Conservation (phyloP, 2,888 invertebrate genomes). For the Xylota segnis region DNA sequence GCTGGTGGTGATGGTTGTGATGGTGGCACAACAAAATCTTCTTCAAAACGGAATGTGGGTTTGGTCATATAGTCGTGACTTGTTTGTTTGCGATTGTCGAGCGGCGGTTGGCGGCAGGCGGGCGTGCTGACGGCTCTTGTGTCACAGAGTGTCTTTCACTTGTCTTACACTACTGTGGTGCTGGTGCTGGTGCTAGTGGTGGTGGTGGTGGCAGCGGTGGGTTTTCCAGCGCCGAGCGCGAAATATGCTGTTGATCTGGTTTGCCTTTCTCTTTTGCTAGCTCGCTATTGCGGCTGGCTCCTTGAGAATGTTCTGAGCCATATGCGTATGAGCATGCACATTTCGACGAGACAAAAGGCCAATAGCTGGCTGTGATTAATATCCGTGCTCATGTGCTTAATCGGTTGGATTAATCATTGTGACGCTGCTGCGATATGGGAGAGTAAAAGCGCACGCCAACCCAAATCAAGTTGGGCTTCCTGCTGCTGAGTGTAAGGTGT, state of each 20-base stretch:
- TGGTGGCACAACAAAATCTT: conserved; percentile 59
- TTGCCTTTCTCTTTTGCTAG: conserved; percentile 74
- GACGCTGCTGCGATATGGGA: conserved; percentile 49
- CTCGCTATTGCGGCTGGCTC: conserved; percentile 42
- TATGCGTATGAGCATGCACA: conserved; percentile 25
- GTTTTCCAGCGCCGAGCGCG: conserved; percentile 58
- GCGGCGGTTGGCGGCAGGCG: conserved; percentile 61
- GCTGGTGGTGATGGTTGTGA: not conserved
- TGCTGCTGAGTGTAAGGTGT: conserved; percentile 36
- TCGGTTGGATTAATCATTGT: conserved; percentile 74
- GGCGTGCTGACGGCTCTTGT: conserved; percentile 74
- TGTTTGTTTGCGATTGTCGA: conserved; percentile 66
- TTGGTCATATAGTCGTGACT: conserved; percentile 75
- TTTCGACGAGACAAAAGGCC: conserved; percentile 65
- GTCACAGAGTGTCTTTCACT: conserved; percentile 72
- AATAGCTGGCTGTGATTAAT: conserved; percentile 70
- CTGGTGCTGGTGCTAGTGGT: too few relatives aligned
- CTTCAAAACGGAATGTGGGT: conserved; percentile 76
- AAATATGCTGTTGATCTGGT: conserved; percentile 77
- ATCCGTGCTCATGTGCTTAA: conserved; percentile 72
- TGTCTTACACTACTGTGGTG: conserved; percentile 58
- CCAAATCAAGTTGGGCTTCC: conserved; percentile 61
- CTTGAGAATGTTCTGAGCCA: conserved; percentile 69
- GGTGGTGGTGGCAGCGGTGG: conserved; percentile 34
- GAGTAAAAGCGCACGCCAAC: not conserved